These are phyloP conservation scores for Eupithecia exiguata DNA, from an alignment of 2,888 invertebrate species.

Conservation along the genomic window DNA sequence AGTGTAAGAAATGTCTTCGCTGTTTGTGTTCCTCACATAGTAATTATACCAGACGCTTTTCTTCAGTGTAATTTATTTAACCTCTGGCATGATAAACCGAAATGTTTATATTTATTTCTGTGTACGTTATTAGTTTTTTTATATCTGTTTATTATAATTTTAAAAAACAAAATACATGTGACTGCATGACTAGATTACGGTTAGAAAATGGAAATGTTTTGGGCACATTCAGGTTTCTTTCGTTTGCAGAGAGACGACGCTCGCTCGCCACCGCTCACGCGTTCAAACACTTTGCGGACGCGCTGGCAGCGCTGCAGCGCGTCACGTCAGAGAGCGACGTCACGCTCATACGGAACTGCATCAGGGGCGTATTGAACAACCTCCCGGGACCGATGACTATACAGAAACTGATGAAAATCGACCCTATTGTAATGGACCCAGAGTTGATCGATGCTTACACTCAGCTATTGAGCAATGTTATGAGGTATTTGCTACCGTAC, in stretches of 20 bases:
- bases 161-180: constrained; percentile 50
- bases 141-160: constrained; percentile 7
- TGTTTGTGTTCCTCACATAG: background rate
- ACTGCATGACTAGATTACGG: constrained; percentile 44
- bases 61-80: background rate
- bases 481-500: constrained; percentile 78
- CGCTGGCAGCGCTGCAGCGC: constrained; percentile 55
- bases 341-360: constrained; percentile 15
- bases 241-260: constrained; percentile 62
- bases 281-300: constrained; percentile 60
- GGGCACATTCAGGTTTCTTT: constrained; percentile 80
- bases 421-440: constrained; percentile 57
- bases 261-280: constrained; percentile 38
- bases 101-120: constrained; percentile 18
- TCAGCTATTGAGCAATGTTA: constrained; percentile 76
- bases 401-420: constrained; percentile 85
- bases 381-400: constrained; percentile 86
- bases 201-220: constrained; percentile 61
- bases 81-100: background rate
- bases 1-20: background rate
- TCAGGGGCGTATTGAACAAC: constrained; percentile 47
- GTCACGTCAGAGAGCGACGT: constrained; percentile 66
- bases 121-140: constrained; percentile 36
- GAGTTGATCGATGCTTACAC: constrained; percentile 78
- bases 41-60: background rate